Evolutionary conservation across 2,888 invertebrate species (phyloP).

Genomic region (Lasius platythorax): DNA sequence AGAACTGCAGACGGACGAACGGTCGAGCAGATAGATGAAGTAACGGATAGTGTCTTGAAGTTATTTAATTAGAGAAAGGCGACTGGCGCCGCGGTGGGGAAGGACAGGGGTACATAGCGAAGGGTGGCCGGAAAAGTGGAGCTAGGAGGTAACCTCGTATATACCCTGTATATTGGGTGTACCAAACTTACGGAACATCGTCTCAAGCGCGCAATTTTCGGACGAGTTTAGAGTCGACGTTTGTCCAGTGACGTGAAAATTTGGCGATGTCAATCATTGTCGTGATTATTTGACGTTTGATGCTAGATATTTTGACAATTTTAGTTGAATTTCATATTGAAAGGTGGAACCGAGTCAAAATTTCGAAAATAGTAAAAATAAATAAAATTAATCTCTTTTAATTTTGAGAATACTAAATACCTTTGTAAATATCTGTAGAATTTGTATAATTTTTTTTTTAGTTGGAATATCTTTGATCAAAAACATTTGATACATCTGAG

Average conservation of each 20-base stretch:
- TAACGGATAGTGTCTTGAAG: slow-evolving; percentile 82
- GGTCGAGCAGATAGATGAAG: slow-evolving; percentile 76
- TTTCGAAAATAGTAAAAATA: neutral
- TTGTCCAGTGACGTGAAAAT: neutral
- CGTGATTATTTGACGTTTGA: neutral
- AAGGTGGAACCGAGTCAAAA: neutral
- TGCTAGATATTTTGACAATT: neutral
- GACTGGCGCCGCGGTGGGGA: slow-evolving; percentile 20
- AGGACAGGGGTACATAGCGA: slow-evolving; percentile 43
- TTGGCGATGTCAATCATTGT: neutral
- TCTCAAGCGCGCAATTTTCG: neutral
- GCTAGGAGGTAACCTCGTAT: slow-evolving; percentile 40
- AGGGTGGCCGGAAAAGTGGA: slow-evolving; percentile 46
- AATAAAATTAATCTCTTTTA: neutral
- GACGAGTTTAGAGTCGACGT: neutral
- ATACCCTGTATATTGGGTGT: slow-evolving; percentile 48
- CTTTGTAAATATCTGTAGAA: neutral
- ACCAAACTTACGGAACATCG: slow-evolving; percentile 9
- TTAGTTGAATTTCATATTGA: neutral
- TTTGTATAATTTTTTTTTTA: neutral
- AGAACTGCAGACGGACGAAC: slow-evolving; percentile 62
- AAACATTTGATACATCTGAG: neutral
- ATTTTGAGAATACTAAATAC: neutral
- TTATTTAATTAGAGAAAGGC: slow-evolving; percentile 83
- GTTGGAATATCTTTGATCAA: neutral